phyloP scores from a whole-genome alignment of 2,888 invertebrate species.

The Helicoverpa assulta region DNA sequence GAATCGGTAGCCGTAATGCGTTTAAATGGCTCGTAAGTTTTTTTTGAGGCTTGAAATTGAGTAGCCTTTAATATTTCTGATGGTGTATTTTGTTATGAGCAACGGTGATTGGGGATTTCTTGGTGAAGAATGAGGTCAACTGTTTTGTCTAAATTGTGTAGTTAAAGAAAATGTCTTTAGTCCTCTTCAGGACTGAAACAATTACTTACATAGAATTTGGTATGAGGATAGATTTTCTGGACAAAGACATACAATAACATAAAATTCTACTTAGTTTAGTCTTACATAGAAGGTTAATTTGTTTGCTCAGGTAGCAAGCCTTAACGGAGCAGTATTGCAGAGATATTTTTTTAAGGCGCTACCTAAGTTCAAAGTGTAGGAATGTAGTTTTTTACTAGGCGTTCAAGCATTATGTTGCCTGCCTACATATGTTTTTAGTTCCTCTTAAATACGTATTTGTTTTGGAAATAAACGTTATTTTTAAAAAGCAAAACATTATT shows the following conservation, averaged over 20 bases:
- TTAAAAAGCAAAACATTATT: too few relatives aligned
- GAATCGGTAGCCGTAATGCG: constrained; percentile 60
- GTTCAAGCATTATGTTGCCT: constrained; percentile 1
- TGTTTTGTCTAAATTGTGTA: too few relatives aligned
- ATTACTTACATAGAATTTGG: too few relatives aligned
- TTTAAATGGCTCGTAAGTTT: constrained; percentile 53
- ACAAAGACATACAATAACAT: too few relatives aligned
- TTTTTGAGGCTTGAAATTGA: constrained; percentile 37
- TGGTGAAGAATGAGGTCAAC: background rate
- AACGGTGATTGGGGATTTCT: background rate
- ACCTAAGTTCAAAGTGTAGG: background rate
- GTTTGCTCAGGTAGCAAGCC: background rate
- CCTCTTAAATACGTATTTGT: too few relatives aligned
- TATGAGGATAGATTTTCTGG: too few relatives aligned
- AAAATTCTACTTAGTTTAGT: too few relatives aligned
- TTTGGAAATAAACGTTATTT: too few relatives aligned
- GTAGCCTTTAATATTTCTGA: constrained; percentile 15
- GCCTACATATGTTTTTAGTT: background rate
- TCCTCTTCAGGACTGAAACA: too few relatives aligned
- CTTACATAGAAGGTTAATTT: too few relatives aligned
- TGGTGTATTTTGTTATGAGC: background rate
- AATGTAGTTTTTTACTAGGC: constrained; percentile 29
- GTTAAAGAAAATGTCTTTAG: too few relatives aligned
- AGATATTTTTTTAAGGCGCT: constrained; percentile 36
- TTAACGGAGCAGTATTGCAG: constrained; percentile 9